These are phyloP conservation scores for Ylistrum balloti DNA, from an alignment of 1,140 invertebrate species.

Conservation along the genomic window DNA sequence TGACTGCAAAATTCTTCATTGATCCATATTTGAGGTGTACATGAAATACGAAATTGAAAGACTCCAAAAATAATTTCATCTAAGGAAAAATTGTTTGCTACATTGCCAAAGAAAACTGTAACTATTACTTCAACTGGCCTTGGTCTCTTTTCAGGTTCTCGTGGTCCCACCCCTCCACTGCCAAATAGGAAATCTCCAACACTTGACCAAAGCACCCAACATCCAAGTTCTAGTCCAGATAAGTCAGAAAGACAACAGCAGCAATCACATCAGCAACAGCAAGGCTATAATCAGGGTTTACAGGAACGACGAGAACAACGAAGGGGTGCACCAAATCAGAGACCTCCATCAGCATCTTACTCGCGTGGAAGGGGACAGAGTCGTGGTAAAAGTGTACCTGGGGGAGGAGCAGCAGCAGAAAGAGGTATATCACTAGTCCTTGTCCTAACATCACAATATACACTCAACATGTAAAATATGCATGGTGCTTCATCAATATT, in stretches of 20 bases:
- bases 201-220: conserved; percentile 90
- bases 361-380: conserved; percentile 57
- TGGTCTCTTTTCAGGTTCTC: conserved; percentile 81
- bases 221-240: conserved; percentile 61
- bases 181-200: conserved; percentile 85
- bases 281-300: conserved; percentile 56
- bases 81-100: no score
- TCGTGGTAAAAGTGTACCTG: background rate
- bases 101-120: no score
- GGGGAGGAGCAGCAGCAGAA: background rate
- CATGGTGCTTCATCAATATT: no score
- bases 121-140: no score
- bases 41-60: no score
- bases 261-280: conserved; percentile 71
- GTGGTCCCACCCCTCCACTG: conserved; percentile 85
- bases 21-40: no score
- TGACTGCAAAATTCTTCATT: no score
- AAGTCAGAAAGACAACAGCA: conserved; percentile 55
- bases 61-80: no score
- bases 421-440: background rate
- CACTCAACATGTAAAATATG: background rate
- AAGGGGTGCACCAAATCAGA: conserved; percentile 26
- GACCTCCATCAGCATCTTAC: conserved; percentile 49
- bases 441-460: background rate
- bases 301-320: conserved; percentile 53